Evolutionary conservation across 1,140 invertebrate genomes (phyloP), one percentile per base, ranked within the genome.

Genomic region (Pogonomyrmex californicus): DNA sequence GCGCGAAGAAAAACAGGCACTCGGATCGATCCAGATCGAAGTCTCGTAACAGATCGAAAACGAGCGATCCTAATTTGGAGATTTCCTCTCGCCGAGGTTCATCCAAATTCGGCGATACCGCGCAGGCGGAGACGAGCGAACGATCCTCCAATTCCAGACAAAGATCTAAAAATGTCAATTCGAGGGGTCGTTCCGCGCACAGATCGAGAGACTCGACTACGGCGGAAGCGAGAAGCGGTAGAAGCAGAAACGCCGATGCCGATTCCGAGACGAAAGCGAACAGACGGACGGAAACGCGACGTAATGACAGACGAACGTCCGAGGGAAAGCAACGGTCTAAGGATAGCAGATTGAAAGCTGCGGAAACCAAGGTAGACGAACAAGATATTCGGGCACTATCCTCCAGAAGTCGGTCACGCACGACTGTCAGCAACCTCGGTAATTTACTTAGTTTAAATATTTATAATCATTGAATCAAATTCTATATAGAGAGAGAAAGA

Each of bases 71-170:
- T 0, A 68, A 76, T 17, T 0, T 33, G 2, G 62, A 60, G 7
- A 41, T n/a, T 5, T 6, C 81, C 41, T 17, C 85, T 2, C 85
- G 91, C 79, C 92, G 92, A 87, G 91, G 91, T 41, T 62, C 85
- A 0, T 87, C 87, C 1, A 93, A 86, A 62, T 87, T 82, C 36
- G 63, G 77, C 2, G 85, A 65, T 1, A 44, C 44, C 9, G 58
- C 77, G 12, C 71, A 66, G 9, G 73, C 62, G 1, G 89, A 88
- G 10, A 60, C 70, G 2, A 56, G 5, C 5, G 85, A 66, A 33
- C 71, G 58, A 49, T 44, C 58, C 7, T 76, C 60, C 44, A 56
- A 33, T 14, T 65, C 78, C 4, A 86, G 62, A 58, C 51, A 47
- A 30, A 86, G 56, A 30, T 75, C 75, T 17, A 60, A 73, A 14